Evolutionary conservation across 1,140 invertebrate species (phyloP), one percentile per base, ranked within the genome.

Genomic region (Penaeus vannamei): DNA sequence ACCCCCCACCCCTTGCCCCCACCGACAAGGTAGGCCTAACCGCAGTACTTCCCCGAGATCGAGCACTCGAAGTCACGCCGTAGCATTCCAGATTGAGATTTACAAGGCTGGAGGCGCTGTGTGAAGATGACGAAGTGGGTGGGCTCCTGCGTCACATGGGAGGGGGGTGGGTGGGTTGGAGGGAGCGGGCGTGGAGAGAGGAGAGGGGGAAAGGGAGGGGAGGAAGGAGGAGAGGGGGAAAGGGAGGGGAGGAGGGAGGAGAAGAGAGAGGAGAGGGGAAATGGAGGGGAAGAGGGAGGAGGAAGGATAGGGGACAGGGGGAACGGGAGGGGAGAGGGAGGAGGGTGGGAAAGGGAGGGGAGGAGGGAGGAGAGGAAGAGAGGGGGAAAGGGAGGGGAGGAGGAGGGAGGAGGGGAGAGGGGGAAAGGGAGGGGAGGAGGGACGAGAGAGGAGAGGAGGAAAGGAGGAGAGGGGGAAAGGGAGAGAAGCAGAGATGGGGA

Each of bases 311-410:
- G 66, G 22, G 19, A 19, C 0, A 19, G 19, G 12, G 17, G 1
- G 20, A 19, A 19, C 0, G 36, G 36, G 36, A 20, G 8, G 66
- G 19, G 22, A 32, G 20, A 23, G 19, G 60, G 17, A 29, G 46
- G 23, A 17, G 20, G 46, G 61, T 12, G 69, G 61, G 64, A 60
- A 22, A 53, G 36, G 46, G 29, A 86, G 0, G 22, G 59, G 17
- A 0, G 61, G 36, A 89, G 32, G 36, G 36, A 42, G 3, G 8
- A 42, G 36, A 42, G 36, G 62, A 42, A 76, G 85, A 87, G 83
- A 86, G 46, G 76, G 86, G 60, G 64, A 76, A 22, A 80, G 61
- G 66, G 77, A 59, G 26, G 62, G 53, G 61, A 60, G 36, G 17
- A 66, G 46, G 84, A 36, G 42, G 5, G 89, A 22, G 53, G 53